Base-by-base conservation (phyloP, 64 coral and sea anemone species). In the Anthopleura sola region DNA sequence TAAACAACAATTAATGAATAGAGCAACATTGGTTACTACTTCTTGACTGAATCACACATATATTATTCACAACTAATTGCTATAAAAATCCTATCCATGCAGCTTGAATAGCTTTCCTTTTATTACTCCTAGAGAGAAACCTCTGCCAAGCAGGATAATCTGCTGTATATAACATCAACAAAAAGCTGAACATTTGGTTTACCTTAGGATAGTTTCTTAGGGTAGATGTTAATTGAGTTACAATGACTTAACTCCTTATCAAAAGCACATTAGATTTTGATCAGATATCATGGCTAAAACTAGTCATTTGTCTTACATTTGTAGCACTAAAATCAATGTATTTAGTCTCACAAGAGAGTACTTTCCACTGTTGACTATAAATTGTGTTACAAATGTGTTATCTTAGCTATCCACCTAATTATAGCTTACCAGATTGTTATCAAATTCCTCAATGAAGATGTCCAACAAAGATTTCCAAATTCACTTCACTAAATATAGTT, bases 201-300 rank as follows among this genome's bases (percentile, higher is more conserved):
- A n/a, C n/a, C n/a, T n/a, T 48, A 48, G 11, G 11, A 48, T 48
- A 48, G 26, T 26, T 31, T 10, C n/a, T n/a, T 11, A 10, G 20
- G 29, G 66, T 34, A 28, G 66, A 26, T 71, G 66, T 34, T 71
- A 71, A 71, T 71, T 71, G 66, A 34, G 66, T 71, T 71, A n/a
- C n/a, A 34, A 62, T 62, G n/a, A 36, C 66, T 71, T 10, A 20
- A 71, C 28, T 71, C 31, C 28, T 71, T 34, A 34, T 14, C 31
- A 36, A 31, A 71, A 14, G 14, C n/a, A 16, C n/a, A n/a, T 16
- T 31, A 32, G 28, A 71, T 31, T 14, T 71, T 71, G 3, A 71
- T n/a, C 11, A 71, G 66, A 71, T 2, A 31, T 71, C 66, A 71
- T 14, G 34, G 66, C 40, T 44, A 71, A 33, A 15, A 71, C 11